Conservation (phyloP, 2,797 vertebrate genomes). For the Discoglossus pictus region DNA sequence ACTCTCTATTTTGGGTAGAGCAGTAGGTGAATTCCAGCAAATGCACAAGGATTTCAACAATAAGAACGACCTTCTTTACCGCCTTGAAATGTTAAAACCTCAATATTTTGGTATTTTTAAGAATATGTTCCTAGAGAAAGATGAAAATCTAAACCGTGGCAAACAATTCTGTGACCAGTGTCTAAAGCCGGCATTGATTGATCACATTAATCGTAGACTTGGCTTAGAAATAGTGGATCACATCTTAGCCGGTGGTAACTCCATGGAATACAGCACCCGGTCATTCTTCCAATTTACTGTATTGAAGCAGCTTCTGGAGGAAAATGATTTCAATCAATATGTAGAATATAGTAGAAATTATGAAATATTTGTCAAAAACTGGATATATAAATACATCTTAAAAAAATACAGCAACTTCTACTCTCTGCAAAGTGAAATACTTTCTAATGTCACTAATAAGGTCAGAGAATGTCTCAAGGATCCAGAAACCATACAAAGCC, state of each 20-base stretch:
- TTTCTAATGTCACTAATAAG: constrained; percentile 49
- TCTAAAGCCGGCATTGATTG: constrained; percentile 60
- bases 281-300: constrained; percentile 57
- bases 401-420: constrained; percentile 37
- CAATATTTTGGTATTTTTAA: constrained; percentile 63
- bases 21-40: constrained; percentile 67
- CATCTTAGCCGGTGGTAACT: constrained; percentile 53
- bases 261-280: constrained; percentile 57
- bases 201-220: constrained; percentile 56
- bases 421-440: constrained; percentile 48
- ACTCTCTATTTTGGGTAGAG: constrained; percentile 64
- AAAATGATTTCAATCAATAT: constrained; percentile 45
- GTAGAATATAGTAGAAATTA: constrained; percentile 54
- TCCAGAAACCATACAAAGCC: constrained; percentile 13
- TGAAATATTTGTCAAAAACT: constrained; percentile 58
- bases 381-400: constrained; percentile 54
- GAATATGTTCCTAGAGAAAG: constrained; percentile 59
- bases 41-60: constrained; percentile 64
- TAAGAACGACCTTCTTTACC: constrained; percentile 56
- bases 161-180: constrained; percentile 54
- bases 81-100: constrained; percentile 59
- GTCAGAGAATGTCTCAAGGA: constrained; percentile 35
- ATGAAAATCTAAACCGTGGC: constrained; percentile 59
- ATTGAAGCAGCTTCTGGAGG: constrained; percentile 55
- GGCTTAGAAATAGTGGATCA: constrained; percentile 63